Percentiles rank a stretch among this genome's conserved stretches.
Conservation (phyloP, 37 sponge, comb jelly and placozoan species). For the Spongilla lacustris region DNA sequence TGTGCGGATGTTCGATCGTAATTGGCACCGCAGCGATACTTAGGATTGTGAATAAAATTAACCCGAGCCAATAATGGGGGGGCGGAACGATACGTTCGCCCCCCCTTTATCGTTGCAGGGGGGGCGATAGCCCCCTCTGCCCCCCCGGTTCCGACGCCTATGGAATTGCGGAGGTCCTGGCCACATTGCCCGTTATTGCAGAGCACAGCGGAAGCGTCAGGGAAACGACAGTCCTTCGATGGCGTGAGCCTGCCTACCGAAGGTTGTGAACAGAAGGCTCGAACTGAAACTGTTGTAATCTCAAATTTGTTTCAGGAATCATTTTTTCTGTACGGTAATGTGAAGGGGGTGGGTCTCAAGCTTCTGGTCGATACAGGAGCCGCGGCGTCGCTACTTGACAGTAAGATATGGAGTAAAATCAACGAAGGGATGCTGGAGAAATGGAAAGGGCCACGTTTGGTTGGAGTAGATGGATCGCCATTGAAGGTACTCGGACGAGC, state of each 20-base stretch:
- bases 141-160: too few relatives aligned
- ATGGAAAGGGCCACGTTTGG: conserved; percentile 2
- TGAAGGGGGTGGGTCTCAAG: conserved; percentile 21
- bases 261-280: conserved; percentile 9
- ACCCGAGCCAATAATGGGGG: too few relatives aligned
- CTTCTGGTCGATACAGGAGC: conserved; percentile 45
- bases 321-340: conserved; percentile 8
- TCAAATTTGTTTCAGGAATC: background rate
- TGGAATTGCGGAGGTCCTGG: conserved; percentile 5
- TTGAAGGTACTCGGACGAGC: conserved; percentile 9
- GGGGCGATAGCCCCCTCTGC: too few relatives aligned
- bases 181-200: conserved; percentile 6
- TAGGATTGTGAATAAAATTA: too few relatives aligned
- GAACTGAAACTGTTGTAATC: background rate
- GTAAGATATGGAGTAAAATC: conserved; percentile 14
- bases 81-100: too few relatives aligned
- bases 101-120: too few relatives aligned
- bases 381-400: conserved; percentile 28
- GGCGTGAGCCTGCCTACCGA: conserved; percentile 7
- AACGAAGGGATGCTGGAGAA: background rate
- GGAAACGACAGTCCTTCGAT: conserved; percentile 16
- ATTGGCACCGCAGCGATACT: too few relatives aligned
- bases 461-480: conserved; percentile 42
- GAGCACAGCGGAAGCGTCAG: background rate
- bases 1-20: too few relatives aligned